Evolutionary conservation across 2,797 vertebrate genomes (phyloP).

Genomic region (Hapalemur alaotrensis): DNA sequence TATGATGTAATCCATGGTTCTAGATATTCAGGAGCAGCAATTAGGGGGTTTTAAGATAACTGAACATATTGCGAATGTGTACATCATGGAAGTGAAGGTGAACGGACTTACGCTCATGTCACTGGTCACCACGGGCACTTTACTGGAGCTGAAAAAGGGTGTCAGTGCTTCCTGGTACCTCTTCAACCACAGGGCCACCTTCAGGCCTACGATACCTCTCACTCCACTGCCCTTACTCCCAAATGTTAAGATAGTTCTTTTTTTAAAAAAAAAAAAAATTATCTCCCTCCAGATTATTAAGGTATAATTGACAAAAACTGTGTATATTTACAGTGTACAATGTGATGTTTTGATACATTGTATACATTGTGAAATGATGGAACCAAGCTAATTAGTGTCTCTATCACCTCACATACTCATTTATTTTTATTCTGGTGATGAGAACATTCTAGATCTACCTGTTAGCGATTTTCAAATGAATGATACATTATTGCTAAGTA

Average conservation of each 20-base stretch:
- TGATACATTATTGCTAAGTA: neutral
- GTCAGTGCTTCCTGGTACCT: neutral
- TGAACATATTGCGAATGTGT: neutral
- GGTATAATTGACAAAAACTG: neutral
- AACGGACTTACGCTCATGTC: neutral
- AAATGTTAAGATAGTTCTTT: neutral
- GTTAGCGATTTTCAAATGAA: neutral
- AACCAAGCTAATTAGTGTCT: neutral
- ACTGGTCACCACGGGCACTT: neutral
- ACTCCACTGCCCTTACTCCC: neutral
- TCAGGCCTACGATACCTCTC: fast-evolving
- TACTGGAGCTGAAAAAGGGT: neutral
- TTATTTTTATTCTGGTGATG: neutral
- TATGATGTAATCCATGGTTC: neutral
- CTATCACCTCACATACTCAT: neutral
- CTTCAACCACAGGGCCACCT: neutral
- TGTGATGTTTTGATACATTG: neutral
- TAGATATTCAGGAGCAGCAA: neutral
- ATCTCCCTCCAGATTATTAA: neutral
- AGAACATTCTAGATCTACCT: neutral
- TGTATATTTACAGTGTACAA: neutral
- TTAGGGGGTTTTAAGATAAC: neutral
- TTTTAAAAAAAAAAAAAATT: neutral
- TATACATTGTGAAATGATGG: neutral
- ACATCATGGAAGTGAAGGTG: too few species aligned